These are phyloP conservation scores for Erythrolamprus reginae DNA, from an alignment of 2,113 vertebrate genomes.

Conservation along the genomic window DNA sequence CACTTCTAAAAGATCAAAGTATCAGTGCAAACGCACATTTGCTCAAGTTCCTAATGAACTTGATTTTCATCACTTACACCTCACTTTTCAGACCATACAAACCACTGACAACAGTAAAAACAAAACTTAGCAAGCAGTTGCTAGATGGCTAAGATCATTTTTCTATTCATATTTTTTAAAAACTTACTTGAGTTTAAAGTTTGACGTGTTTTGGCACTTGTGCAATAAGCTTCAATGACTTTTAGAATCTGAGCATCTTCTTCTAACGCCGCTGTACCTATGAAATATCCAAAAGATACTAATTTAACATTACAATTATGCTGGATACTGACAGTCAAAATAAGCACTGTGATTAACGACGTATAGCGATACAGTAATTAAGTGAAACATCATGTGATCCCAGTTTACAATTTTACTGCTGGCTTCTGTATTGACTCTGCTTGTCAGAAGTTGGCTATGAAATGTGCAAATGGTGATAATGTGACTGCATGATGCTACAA, in stretches of 20 bases:
- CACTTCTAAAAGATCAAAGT: neutral
- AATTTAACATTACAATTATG: neutral
- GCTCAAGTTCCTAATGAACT: conserved; percentile 18
- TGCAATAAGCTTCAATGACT: conserved; percentile 98
- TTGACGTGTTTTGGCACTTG: conserved; percentile 98
- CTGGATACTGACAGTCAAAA: neutral
- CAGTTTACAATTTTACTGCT: neutral
- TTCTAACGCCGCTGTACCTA: conserved; percentile 95
- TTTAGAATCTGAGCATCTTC: conserved; percentile 98
- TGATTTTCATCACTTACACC: neutral
- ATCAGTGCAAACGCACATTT: conserved; percentile 6
- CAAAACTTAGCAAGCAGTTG: neutral
- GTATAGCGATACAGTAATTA: neutral
- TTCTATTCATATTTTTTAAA: conserved; percentile 23
- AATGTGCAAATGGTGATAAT: neutral
- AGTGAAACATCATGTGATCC: neutral
- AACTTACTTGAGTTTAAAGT: conserved; percentile 98
- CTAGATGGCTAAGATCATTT: neutral
- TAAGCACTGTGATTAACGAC: neutral
- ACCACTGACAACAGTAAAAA: neutral
- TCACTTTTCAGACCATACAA: neutral
- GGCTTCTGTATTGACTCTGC: neutral
- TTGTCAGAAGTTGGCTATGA: neutral
- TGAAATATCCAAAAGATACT: neutral
- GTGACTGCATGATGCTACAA: neutral